Evolutionary conservation across 2,113 vertebrate genomes (phyloP).

Genomic region (Formicarius rufipectus): DNA sequence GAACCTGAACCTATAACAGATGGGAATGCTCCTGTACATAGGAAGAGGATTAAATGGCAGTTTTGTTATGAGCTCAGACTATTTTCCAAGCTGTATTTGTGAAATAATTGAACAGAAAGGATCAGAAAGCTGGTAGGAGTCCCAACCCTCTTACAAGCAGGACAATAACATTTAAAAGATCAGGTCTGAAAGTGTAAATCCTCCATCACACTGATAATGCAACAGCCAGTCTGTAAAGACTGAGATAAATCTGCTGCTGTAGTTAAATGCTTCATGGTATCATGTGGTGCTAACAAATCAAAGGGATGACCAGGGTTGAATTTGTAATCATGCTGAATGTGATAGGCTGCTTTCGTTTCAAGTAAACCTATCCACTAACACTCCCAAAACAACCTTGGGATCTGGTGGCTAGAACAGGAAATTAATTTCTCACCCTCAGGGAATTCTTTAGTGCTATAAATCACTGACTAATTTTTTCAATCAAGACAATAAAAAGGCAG

Average conservation of each 20-base stretch:
- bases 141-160: neutral
- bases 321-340: neutral
- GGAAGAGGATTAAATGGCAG: neutral
- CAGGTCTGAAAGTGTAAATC: neutral
- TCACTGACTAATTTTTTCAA: neutral
- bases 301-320: neutral
- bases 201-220: neutral
- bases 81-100: constrained; percentile 12
- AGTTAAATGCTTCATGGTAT: neutral
- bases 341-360: neutral
- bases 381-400: neutral
- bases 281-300: rapidly evolving
- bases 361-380: neutral
- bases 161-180: neutral
- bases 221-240: neutral
- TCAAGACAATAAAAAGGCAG: neutral
- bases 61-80: neutral
- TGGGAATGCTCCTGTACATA: rapidly evolving
- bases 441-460: neutral
- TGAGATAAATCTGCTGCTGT: neutral
- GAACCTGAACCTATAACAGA: too few species aligned
- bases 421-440: neutral
- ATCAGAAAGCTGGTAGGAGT: constrained; percentile 1
- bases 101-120: constrained; percentile 11
- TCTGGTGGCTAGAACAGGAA: neutral